Percentiles rank a stretch among this genome's conserved stretches.
Evolutionary conservation across 1,140 invertebrate genomes (phyloP).

Genomic region (Heliconius himera): DNA sequence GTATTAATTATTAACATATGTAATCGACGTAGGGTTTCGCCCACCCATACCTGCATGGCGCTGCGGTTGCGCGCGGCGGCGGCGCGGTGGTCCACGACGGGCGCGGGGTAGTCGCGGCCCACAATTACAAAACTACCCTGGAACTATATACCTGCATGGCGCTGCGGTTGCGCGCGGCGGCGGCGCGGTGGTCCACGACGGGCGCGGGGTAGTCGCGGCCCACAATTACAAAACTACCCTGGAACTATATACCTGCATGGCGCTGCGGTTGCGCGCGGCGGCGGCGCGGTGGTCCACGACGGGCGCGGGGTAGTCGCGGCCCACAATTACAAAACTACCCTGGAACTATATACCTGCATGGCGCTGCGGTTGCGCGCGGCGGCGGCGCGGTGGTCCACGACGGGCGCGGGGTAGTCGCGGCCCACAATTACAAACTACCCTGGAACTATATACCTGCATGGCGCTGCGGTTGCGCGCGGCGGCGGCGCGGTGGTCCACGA

Average conservation of each 20-base stretch:
- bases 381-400: constrained; percentile 84
- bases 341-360: constrained; percentile 65
- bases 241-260: constrained; percentile 68
- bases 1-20: too few species aligned
- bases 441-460: constrained; percentile 65
- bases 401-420: constrained; percentile 86
- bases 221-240: too few species aligned
- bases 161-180: constrained; percentile 82
- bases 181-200: constrained; percentile 84
- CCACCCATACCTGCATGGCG: constrained; percentile 71
- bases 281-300: constrained; percentile 85
- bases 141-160: constrained; percentile 70
- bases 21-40: too few species aligned
- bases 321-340: too few species aligned
- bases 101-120: constrained; percentile 87
- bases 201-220: constrained; percentile 88
- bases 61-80: constrained; percentile 82
- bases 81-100: constrained; percentile 85
- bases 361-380: constrained; percentile 82
- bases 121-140: too few species aligned
- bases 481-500: constrained; percentile 84
- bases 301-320: constrained; percentile 87
- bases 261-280: constrained; percentile 81
- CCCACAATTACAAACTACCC: too few species aligned
- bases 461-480: constrained; percentile 82